Evolutionary conservation across 2,797 vertebrate genomes (phyloP), one percentile per base, ranked within the genome.

Genomic region (Melanotaenia maccullochi): DNA sequence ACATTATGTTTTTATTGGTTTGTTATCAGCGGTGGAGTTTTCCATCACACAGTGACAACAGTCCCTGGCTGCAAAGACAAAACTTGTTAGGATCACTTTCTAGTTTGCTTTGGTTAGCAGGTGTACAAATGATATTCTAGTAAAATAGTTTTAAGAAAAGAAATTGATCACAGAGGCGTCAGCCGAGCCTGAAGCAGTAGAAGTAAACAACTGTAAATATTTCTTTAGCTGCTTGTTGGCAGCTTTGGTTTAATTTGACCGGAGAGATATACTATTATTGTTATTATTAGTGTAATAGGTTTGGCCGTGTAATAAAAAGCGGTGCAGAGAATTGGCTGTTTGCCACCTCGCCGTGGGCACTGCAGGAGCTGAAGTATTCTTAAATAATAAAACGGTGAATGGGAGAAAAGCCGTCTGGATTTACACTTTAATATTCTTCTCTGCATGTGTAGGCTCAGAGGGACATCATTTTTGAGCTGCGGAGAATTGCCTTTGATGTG

Each of bases 391-490:
- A 78, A 65, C 62, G 28, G 16, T 82, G 47, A 82, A 66, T 52
- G 56, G n/a, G 65, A 75, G 60, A 71, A 74, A 7, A 61, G 65
- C 35, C 38, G 24, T 59, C 36, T 73, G 38, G 57, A 63, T 76
- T 66, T 57, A 42, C 28, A 18, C 61, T 68, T 79, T 75, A 70
- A 66, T 83, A 44, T 76, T 84, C 18, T 63, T 73, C 62, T 88
- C 11, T 83, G 47, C 14, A 0, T 74, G 68, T 73, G 0, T 75
- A 99, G 98, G 97, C 97, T 89, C 98, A 99, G 89, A 95, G 98
- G 69, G 97, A 99, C 92, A 98, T 99, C 89, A 99, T 99, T 87
- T 99, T 99, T 85, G 98, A 99, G 85, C 95, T 99, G 71, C 94
- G 97, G 78, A 96, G 97, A 90, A 98, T 99, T 47, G 98, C 97